These are phyloP conservation scores for Seriola dumerili DNA, from an alignment of 2,113 vertebrate genomes.

Conservation along the genomic window DNA sequence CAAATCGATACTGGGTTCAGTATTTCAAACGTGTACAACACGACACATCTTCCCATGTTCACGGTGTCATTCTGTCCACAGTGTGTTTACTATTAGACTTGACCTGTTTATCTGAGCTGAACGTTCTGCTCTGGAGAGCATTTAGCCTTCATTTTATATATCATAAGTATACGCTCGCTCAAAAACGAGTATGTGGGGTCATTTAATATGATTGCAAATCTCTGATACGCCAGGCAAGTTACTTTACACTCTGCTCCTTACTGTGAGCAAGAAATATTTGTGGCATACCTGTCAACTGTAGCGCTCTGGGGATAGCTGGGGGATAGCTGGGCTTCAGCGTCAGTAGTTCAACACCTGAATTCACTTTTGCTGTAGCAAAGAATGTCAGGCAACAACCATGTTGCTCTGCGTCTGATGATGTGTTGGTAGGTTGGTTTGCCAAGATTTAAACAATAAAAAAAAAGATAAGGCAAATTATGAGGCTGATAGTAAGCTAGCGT, in stretches of 20 bases:
- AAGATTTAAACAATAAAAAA: too few relatives aligned
- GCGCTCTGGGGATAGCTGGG: not conserved
- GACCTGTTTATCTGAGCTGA: not conserved
- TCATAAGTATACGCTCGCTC: not conserved
- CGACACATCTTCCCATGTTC: not conserved
- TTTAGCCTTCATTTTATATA: not conserved
- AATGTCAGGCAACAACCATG: not conserved
- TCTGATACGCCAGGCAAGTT: too few relatives aligned
- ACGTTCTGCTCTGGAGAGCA: not conserved
- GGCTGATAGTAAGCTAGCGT: too few relatives aligned
- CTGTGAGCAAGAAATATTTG: too few relatives aligned
- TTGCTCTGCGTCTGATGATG: too few relatives aligned
- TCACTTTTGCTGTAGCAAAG: not conserved
- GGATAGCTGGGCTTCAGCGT: too few relatives aligned
- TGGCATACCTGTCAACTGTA: not conserved
- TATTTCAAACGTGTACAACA: not conserved
- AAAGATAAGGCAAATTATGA: too few relatives aligned
- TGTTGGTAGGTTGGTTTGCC: too few relatives aligned
- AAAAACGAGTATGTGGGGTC: not conserved
- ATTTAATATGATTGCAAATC: not conserved
- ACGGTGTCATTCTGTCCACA: not conserved
- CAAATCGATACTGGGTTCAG: not conserved
- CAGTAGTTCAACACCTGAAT: too few relatives aligned
- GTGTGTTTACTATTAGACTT: not conserved
- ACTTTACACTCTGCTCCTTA: too few relatives aligned